Percentiles rank a stretch among this genome's conserved stretches.
These are phyloP conservation scores for Tetragonisca angustula DNA, from an alignment of 2,888 invertebrate species.

Conservation along the genomic window DNA sequence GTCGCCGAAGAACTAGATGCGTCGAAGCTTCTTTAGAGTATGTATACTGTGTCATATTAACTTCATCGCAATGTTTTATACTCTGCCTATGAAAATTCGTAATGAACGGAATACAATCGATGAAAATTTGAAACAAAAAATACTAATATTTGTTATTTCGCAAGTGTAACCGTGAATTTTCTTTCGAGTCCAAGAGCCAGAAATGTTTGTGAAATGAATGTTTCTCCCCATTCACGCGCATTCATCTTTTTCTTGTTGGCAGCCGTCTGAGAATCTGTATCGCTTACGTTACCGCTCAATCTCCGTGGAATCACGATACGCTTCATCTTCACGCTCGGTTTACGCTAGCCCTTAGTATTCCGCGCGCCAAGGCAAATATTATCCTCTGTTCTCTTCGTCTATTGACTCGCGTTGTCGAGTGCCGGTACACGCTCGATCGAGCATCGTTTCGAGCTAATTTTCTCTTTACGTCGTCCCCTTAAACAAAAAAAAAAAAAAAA, in stretches of 20 bases:
- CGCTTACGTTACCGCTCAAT: slow-evolving; percentile 40
- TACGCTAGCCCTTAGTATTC: not conserved
- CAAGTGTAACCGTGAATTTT: not conserved
- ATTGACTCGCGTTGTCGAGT: not conserved
- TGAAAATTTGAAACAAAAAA: not conserved
- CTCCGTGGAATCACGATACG: slow-evolving; percentile 44
- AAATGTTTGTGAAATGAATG: too few relatives aligned
- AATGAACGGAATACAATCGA: not conserved
- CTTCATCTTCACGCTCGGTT: slow-evolving; percentile 42
- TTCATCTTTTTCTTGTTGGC: slow-evolving; percentile 58
- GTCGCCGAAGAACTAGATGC: too few relatives aligned
- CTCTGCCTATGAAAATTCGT: not conserved
- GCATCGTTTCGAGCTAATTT: not conserved
- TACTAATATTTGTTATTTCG: not conserved
- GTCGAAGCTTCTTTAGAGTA: not conserved
- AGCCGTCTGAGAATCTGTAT: slow-evolving; percentile 38
- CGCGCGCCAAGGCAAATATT: slow-evolving; percentile 16
- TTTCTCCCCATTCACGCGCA: slow-evolving; percentile 54
- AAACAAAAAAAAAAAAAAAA: not conserved
- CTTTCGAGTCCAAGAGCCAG: slow-evolving; percentile 18
- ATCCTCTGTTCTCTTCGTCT: not conserved
- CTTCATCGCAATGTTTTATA: not conserved
- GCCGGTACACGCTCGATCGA: not conserved
- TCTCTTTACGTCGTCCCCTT: not conserved
- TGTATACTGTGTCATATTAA: not conserved